Conservation (phyloP, 2,113 vertebrate genomes). For the Melanocharis versteri region DNA sequence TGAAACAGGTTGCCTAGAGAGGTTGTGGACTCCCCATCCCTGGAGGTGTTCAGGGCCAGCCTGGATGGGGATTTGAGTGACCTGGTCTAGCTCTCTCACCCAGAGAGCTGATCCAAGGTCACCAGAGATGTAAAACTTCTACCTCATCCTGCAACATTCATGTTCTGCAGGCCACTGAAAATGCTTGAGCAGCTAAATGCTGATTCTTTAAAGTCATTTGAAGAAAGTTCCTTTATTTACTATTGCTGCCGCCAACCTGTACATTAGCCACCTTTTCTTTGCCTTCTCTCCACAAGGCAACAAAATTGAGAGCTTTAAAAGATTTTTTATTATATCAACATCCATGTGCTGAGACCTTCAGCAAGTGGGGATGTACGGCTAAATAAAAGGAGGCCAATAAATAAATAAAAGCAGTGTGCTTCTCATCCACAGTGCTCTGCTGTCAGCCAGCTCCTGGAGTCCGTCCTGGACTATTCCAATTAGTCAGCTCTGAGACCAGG, state of each 20-base stretch:
- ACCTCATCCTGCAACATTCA: background rate
- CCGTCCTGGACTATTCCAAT: background rate
- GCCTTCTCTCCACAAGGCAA: background rate
- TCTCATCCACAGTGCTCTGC: accelerated
- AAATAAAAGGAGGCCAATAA: background rate
- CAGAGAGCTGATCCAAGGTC: background rate
- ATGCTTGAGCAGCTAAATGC: background rate
- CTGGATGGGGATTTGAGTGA: background rate
- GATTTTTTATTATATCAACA: background rate
- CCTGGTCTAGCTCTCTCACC: background rate
- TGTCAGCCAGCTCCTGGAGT: background rate
- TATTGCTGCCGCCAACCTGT: background rate
- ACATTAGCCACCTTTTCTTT: background rate
- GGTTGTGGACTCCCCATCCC: background rate
- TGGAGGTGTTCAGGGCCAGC: background rate
- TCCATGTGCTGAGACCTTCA: background rate
- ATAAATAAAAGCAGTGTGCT: background rate
- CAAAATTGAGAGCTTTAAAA: background rate
- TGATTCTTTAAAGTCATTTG: background rate
- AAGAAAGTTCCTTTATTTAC: background rate
- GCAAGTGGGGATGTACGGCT: accelerated
- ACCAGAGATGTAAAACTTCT: background rate
- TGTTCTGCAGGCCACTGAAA: background rate
- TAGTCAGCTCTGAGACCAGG: background rate
- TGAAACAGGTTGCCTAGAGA: background rate